Evolutionary conservation across 2,888 invertebrate species (phyloP).

Genomic region (Agonopterix subpropinquella): DNA sequence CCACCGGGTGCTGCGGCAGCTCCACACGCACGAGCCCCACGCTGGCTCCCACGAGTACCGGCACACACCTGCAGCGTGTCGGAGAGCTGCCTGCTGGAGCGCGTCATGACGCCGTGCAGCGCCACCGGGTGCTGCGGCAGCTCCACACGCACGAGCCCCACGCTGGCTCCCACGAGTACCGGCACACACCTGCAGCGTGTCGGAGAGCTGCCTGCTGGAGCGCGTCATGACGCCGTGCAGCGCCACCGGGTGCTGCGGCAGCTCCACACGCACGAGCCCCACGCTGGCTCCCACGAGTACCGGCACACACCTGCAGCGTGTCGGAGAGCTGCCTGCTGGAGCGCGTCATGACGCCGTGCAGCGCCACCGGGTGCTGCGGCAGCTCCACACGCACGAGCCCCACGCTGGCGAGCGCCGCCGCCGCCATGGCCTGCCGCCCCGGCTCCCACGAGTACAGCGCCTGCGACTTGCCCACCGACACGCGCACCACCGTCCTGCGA

Average conservation of each 20-base stretch:
- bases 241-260: conserved; percentile 98
- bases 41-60: no score
- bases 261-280: conserved; percentile 94
- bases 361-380: conserved; percentile 97
- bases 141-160: no score
- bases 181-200: conserved; percentile 84
- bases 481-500: conserved; percentile 87
- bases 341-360: conserved; percentile 98
- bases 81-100: no score
- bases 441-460: conserved; percentile 88
- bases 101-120: no score
- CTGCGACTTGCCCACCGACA: conserved; percentile 94
- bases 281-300: conserved; percentile 80
- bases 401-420: conserved; percentile 87
- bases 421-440: conserved; percentile 75
- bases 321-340: conserved; percentile 94
- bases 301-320: conserved; percentile 82
- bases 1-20: no score
- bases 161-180: no score
- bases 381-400: conserved; percentile 96
- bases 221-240: conserved; percentile 99
- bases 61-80: no score
- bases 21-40: no score
- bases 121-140: no score
- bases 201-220: conserved; percentile 93